Evolutionary conservation across 1,140 invertebrate genomes (phyloP).

Genomic region (Choristoneura fumiferana): DNA sequence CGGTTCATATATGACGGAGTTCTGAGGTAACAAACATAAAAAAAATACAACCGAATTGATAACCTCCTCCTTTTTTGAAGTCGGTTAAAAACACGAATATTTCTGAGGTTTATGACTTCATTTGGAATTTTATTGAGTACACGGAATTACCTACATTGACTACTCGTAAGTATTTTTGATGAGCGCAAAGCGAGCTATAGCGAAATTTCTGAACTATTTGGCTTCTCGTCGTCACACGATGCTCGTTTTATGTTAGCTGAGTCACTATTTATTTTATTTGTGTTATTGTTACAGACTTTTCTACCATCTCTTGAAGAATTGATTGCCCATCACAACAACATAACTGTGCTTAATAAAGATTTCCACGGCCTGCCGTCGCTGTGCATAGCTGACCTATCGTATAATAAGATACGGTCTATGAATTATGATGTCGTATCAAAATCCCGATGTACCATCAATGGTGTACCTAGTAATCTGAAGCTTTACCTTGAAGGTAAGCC

Average conservation of each 20-base stretch:
- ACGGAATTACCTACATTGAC: too few relatives aligned
- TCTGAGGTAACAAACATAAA: too few relatives aligned
- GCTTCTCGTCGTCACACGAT: too few relatives aligned
- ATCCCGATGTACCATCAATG: conserved; percentile 86
- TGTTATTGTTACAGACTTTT: conserved; percentile 83
- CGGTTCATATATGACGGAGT: too few relatives aligned
- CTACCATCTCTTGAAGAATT: conserved; percentile 86
- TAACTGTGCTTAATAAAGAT: conserved; percentile 85
- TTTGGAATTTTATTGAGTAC: too few relatives aligned
- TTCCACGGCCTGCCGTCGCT: conserved; percentile 88
- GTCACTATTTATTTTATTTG: too few relatives aligned
- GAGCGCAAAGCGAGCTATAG: conserved; percentile 35
- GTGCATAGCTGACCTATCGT: conserved; percentile 87
- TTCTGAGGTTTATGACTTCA: too few relatives aligned
- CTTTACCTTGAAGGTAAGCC: conserved; percentile 88
- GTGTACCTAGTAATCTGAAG: conserved; percentile 85
- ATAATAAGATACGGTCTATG: conserved; percentile 85
- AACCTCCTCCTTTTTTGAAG: too few relatives aligned
- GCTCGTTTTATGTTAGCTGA: too few relatives aligned
- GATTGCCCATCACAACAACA: conserved; percentile 86
- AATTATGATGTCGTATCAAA: conserved; percentile 87
- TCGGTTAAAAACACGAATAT: too few relatives aligned
- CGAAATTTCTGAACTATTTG: conserved; percentile 29
- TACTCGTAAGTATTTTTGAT: too few relatives aligned
- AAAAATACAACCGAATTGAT: too few relatives aligned